These are phyloP conservation scores for Lasioglossum oenotherae DNA, from an alignment of 2,888 invertebrate species.

Conservation along the genomic window DNA sequence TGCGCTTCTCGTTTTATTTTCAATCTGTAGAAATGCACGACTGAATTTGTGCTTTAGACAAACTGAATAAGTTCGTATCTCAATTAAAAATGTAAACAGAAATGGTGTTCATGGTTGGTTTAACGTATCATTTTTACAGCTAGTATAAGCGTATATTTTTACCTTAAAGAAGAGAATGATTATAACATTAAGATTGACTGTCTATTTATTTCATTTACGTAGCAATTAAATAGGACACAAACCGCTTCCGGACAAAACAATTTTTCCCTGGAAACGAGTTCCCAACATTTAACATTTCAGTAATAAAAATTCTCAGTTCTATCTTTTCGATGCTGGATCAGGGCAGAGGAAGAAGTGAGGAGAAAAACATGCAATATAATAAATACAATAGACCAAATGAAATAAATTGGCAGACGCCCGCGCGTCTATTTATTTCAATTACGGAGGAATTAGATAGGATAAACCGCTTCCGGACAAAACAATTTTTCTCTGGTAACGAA, in stretches of 20 bases:
- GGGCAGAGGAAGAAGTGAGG: background rate
- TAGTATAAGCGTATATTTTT: too few relatives aligned
- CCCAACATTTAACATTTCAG: background rate
- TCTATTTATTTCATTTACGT: conserved; percentile 46
- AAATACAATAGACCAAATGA: background rate
- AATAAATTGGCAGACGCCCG: background rate
- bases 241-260: conserved; percentile 14
- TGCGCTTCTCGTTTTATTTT: background rate
- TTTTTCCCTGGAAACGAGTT: conserved; percentile 23
- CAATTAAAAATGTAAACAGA: too few relatives aligned
- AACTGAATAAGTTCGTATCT: background rate
- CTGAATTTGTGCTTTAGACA: background rate
- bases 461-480: conserved; percentile 22
- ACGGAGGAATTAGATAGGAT: conserved; percentile 28
- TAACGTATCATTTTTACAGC: too few relatives aligned
- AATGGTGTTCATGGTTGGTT: too few relatives aligned
- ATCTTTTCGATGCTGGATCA: background rate
- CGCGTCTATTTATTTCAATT: conserved; percentile 45
- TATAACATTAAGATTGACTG: too few relatives aligned
- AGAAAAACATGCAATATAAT: background rate
- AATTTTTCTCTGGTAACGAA: conserved; percentile 25
- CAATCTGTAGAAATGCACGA: background rate
- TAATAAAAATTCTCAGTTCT: background rate
- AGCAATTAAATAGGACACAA: conserved; percentile 19
- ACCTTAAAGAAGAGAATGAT: too few relatives aligned